Percentiles rank a stretch among this genome's conserved stretches.
phyloP scores from a whole-genome alignment of 2,888 invertebrate genomes.

The Tiliacea citrago region DNA sequence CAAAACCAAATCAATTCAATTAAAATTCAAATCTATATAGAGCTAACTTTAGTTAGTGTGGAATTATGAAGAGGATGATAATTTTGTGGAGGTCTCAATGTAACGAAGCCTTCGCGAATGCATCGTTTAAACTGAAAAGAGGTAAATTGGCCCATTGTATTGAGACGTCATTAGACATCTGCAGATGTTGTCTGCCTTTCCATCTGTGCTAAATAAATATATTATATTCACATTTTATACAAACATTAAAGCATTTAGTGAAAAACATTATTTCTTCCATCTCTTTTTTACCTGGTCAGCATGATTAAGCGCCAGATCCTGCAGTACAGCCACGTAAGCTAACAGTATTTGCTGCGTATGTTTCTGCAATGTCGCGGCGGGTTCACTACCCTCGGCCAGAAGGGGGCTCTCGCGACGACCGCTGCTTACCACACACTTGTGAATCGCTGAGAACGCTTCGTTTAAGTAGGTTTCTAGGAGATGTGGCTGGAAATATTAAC shows the following conservation, averaged over 20 bases:
- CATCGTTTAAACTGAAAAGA: background rate
- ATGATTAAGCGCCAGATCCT: conserved; percentile 81
- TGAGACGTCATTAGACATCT: background rate
- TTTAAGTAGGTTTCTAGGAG: conserved; percentile 81
- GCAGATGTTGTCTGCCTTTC: background rate
- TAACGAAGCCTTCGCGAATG: background rate
- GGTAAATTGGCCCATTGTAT: background rate
- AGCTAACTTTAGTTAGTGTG: background rate
- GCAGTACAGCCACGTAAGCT: conserved; percentile 92
- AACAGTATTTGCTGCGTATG: conserved; percentile 91
- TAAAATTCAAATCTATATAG: background rate
- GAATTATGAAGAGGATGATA: background rate
- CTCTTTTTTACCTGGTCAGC: conserved; percentile 90
- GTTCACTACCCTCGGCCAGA: conserved; percentile 82
- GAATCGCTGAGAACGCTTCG: conserved; percentile 84
- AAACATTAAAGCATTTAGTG: background rate
- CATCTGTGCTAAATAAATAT: background rate
- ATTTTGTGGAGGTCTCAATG: background rate
- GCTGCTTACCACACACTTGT: conserved; percentile 83
- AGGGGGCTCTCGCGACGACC: conserved; percentile 85
- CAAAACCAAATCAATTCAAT: background rate
- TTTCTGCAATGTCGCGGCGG: conserved; percentile 77
- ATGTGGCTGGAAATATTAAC: conserved; percentile 76
- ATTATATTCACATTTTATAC: background rate
- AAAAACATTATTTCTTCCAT: background rate